Evolutionary conservation across 2,888 invertebrate genomes (phyloP), one percentile per base, ranked within the genome.

Genomic region (Helleia helle): DNA sequence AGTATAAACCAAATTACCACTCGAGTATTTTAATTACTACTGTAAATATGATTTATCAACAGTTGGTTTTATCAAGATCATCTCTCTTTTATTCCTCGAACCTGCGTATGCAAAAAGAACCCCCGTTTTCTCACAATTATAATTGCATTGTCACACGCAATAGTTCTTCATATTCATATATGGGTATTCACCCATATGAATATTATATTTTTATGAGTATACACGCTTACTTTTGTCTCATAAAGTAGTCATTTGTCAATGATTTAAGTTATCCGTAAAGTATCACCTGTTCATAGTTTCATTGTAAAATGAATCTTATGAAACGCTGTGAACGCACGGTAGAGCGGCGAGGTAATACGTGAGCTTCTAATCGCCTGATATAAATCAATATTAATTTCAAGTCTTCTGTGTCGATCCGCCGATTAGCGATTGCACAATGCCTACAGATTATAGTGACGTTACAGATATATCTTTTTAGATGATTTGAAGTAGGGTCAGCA

Each of bases 381-480:
- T 84, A 81, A 81, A 84, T 84, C 79, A 80, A 76, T 81, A 81
- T 84, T 83, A 84, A 80, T 80, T 76, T 75, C 62, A 63, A 69
- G 69, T 68, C 67, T 64, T 56, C 63, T 56, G 56, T 62, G 70
- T 56, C 77, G 79, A 79, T 80, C 77, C 65, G 64, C 61, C 80
- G 83, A 84, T 83, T 83, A 83, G 71, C 76, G 64, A 70, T 83
- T 80, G 80, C 81, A 84, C 81, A 83, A 83, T 81, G 71, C 58
- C 56, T 62, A 56, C 75, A 80, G 81, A 83, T 81, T 80, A 81
- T 63, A 65, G 56, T 51, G 64, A 67, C 71, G 68, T 59, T 57
- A 62, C 68, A 73, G 73, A 81, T 80, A 75, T 80, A 80, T 76
- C 77, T 83, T 80, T 80, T 77, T 77, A 31, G 76, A 74, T 72